Evolutionary conservation across 2,888 invertebrate species (phyloP), one percentile per base, ranked within the genome.

Genomic region (Mythimna albipuncta): DNA sequence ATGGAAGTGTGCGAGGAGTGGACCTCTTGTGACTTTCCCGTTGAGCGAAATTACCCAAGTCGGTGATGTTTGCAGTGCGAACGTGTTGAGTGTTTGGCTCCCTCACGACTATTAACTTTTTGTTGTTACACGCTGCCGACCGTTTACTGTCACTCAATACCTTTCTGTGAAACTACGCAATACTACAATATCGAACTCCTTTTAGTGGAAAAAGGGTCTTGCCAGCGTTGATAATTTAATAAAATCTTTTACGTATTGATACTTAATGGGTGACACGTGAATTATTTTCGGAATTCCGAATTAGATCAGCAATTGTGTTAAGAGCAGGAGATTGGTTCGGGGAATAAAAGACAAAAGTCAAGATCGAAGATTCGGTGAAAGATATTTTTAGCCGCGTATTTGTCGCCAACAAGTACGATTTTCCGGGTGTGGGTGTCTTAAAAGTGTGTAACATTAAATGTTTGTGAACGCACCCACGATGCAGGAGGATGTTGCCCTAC

Each of bases 81-180:
- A 89, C 92, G 89, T 89, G 91, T 90, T 79, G 88, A 93, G 93
- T 91, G 91, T 91, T 92, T 88, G 88, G 77, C 83, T 88, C 86
- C 87, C 83, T 85, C 87, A 88, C 87, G 87, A 89, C 89, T 89
- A 89, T 92, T 90, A 90, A 89, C 89, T 90, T 92, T 92, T 90
- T 78, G 66, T 73, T 72, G 66, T 69, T 89, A 82, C 82, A 65
- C 64, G 50, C 66, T 89, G 79, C 81, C 81, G 75, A 86, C 88
- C 82, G 85, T 88, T 86, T 86, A 79, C 73, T 61, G 74, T 72
- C 75, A 71, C 58, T 69, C 62, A 71, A 72, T 72, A 54, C 55
- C 52, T 68, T 54, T 58, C 63, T 61, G n/a, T 65, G n/a, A 67
- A 69, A 77, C 35, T 67, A 61, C 47, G n/a, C 50, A 64, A 35